Evolutionary conservation across 2,888 invertebrate species (phyloP).

Genomic region (Glaucopsyche alexis): DNA sequence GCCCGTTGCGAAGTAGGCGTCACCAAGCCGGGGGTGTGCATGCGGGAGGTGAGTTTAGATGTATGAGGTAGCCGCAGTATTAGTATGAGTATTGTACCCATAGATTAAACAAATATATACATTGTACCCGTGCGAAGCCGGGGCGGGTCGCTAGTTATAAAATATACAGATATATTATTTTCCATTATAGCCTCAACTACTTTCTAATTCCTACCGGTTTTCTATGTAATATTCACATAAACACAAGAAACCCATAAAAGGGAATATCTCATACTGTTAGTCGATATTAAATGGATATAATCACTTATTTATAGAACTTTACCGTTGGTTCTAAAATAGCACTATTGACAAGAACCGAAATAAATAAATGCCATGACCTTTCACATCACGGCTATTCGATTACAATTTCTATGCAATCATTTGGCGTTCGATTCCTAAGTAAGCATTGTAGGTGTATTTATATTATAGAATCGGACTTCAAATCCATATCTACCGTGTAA

Average conservation of each 20-base stretch:
- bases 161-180: no score
- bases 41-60: no score
- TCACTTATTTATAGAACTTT: neutral
- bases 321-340: neutral
- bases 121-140: no score
- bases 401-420: neutral
- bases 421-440: neutral
- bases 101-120: no score
- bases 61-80: no score
- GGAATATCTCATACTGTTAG: neutral
- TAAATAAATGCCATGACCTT: neutral
- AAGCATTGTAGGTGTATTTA: neutral
- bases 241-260: neutral
- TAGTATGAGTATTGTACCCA: no score
- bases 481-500: no score
- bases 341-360: neutral
- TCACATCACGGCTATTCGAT: neutral
- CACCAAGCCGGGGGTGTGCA: no score
- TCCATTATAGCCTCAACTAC: no score
- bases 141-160: no score
- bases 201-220: no score
- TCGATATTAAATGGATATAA: neutral
- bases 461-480: neutral
- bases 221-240: neutral
- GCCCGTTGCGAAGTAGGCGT: no score